Base-by-base conservation (phyloP, 2,888 invertebrate genomes). In the Lampropteryx suffumata region DNA sequence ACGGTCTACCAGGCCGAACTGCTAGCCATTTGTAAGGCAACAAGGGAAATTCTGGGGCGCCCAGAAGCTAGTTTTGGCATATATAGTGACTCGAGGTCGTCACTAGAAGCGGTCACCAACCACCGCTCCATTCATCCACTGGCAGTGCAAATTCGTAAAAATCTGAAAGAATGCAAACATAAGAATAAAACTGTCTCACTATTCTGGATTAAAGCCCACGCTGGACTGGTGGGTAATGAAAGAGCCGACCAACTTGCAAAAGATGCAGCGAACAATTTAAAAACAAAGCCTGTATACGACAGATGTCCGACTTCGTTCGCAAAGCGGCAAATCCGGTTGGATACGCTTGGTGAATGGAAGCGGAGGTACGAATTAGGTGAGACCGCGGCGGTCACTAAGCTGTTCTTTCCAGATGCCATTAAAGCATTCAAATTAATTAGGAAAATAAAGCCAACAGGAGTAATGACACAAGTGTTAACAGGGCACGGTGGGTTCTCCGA, bases 141-240 rank as follows among this genome's bases (percentile, higher is more conserved):
- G 0, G 45, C 41, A 0, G 29, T 28, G 4, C 27, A 51, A 11
- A 17, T 8, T 1, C 30, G 49, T 0, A 10, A 10, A 1, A 50
- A 43, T 12, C 14, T 39, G 8, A 8, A 2, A 2, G 5, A 14
- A 7, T 1, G 9, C 7, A 8, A 1, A 6, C 7, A 1, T 17
- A 27, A 17, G n/a, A 28, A 12, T 4, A 48, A 45, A 34, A 8
- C 8, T 5, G 27, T 46, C 0, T 4, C 24, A 0, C 11, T 51
- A 1, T 46, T 12, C 36, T 51, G 53, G 49, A 24, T 49, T 0
- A 54, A 42, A 9, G 53, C 53, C 0, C 53, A 49, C 11, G 53
- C 36, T 0, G 53, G 53, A 0, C 11, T 53, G 0, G 35, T 27
- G 7, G 54, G 46, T 0, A 46, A 46, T n/a, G 49, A 55, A 10